Evolutionary conservation across 2,888 invertebrate species (phyloP), one percentile per base, ranked within the genome.

Genomic region (Rhimphoctona megacephalus): DNA sequence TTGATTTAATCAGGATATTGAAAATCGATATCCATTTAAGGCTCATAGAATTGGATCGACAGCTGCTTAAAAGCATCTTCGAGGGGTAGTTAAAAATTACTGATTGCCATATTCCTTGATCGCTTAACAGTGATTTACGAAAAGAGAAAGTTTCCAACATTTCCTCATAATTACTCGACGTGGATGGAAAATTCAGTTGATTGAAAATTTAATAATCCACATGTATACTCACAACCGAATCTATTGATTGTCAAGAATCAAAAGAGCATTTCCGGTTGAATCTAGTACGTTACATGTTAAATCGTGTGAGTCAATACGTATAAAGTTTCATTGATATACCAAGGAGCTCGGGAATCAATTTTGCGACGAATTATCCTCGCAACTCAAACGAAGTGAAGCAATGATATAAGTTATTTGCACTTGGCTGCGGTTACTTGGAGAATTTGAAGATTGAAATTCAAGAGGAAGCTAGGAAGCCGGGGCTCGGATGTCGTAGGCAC

Each of bases 331-430:
- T 54, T 64, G 25, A 54, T 54, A 67, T 66, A 52, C 52, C 11
- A n/a, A 74, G 14, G 49, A 49, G 22, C 57, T 43, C n/a, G 61
- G 19, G 43, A 74, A 79, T 74, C 36, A 74, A 80, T 67, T 84
- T 80, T n/a, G 74, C 17, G 84, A 61, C 61, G 61, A 84, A 84
- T 84, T 84, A 80, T 80, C 57, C 46, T n/a, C 46, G 25, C 25
- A 19, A 52, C 30, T 69, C 39, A 69, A 74, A 46, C 33, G 69
- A 72, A 39, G 64, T 25, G 33, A 25, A 66, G 76, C 81, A 36
- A 52, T 25, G 57, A 9, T 25, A 54, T 25, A 66, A 84, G 79
- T 74, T 66, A 84, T 80, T 84, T 79, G 69, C 67, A 80, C 67
- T 84, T 69, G 67, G 79, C 39, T 79, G 76, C 30, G 54, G 43